Percentiles rank a stretch among this genome's conserved stretches.
phyloP scores from a whole-genome alignment of 2,888 invertebrate species.

The Tetragonisca angustula region DNA sequence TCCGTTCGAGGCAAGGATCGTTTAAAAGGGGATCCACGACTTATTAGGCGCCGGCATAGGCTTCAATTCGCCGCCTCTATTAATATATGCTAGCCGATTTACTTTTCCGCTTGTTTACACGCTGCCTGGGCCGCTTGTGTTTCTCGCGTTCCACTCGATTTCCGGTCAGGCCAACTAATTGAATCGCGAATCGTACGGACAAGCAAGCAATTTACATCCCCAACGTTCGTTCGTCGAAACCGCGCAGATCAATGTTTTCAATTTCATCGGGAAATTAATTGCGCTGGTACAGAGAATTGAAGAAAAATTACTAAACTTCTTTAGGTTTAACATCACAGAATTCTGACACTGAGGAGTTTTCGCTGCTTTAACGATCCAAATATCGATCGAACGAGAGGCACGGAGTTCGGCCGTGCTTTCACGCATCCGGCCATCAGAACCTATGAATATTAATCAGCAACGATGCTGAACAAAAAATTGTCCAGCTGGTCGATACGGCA shows the following conservation, averaged over 20 bases:
- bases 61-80: constrained; percentile 71
- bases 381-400: constrained; percentile 11
- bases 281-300: too few relatives aligned
- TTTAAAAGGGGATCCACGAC: constrained; percentile 75
- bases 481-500: not conserved
- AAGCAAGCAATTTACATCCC: not conserved
- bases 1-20: constrained; percentile 55
- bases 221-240: not conserved
- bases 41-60: constrained; percentile 79
- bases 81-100: constrained; percentile 62
- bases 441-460: constrained; percentile 65
- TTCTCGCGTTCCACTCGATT: constrained; percentile 22
- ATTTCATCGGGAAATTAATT: too few relatives aligned
- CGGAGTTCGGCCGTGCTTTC: constrained; percentile 36
- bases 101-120: constrained; percentile 40
- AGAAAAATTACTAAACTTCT: not conserved
- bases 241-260: not conserved
- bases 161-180: constrained; percentile 22
- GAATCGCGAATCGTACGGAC: not conserved
- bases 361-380: not conserved
- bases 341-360: not conserved
- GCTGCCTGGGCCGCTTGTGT: constrained; percentile 21
- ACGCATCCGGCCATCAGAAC: constrained; percentile 48
- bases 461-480: constrained; percentile 14
- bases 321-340: not conserved